Base-by-base conservation (phyloP, 2,888 invertebrate genomes). In the Hirudinaria manillensis region DNA sequence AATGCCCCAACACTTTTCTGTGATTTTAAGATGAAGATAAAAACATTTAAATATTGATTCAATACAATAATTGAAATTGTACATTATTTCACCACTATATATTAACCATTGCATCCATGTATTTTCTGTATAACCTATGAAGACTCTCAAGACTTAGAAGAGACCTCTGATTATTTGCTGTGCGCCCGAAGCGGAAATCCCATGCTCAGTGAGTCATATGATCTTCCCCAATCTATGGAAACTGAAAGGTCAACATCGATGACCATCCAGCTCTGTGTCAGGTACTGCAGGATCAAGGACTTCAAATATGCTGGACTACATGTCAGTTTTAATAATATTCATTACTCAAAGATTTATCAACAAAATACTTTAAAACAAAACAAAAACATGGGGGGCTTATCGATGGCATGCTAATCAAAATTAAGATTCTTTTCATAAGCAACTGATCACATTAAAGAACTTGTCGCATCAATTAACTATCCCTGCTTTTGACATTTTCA, bases 131-230 rank as follows among this genome's bases (percentile, higher is more conserved):
- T n/a, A n/a, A n/a, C n/a, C n/a, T n/a, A n/a, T 45, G 1, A 45
- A 72, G 72, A 72, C 29, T 72, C 24, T 34, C 45, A 24, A 32
- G n/a, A 27, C 27, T 56, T 72, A 21, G 29, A 55, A 29, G 55
- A 29, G n/a, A 7, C 45, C 16, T 55, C 29, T 29, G 45, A 36
- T 24, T 72, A 72, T 34, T 24, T 72, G n/a, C 3, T 53, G 27
- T 72, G 72, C 32, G 24, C 53, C 27, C n/a, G 72, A 21, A 72
- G 72, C 55, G 72, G 72, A 19, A 55, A 72, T 32, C 72, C 55
- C 21, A 27, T 24, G 16, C n/a, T 21, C 19, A 55, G 72, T 13
- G 72, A 72, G 29, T 19, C 27, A 2, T 29, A 53, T n/a, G 56
- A 55, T 19, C 27, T 72, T n/a, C 53, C 53, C 29, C 36, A 55